Conservation (phyloP, 2,113 vertebrate species). For the Tragulus kanchil region DNA sequence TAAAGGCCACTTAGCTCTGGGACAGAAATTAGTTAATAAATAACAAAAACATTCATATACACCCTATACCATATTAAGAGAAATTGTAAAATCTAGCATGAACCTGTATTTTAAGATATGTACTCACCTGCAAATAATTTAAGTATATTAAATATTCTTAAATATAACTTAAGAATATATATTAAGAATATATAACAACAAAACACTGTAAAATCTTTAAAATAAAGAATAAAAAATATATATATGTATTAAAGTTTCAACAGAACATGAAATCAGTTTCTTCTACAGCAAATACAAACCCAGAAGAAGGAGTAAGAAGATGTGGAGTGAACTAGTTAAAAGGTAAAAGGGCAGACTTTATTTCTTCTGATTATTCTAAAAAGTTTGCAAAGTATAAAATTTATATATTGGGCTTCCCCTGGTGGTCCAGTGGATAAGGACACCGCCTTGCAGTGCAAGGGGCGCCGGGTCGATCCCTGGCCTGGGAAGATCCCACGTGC, state of each 20-base stretch:
- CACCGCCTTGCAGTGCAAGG: no score
- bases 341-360: conserved; percentile 39
- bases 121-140: neutral
- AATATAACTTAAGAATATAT: no score
- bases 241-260: neutral
- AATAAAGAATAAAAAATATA: neutral
- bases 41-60: conserved; percentile 55
- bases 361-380: conserved; percentile 51
- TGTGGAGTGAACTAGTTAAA: neutral
- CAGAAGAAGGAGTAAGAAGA: neutral
- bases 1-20: conserved; percentile 76
- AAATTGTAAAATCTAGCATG: neutral
- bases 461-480: no score
- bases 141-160: neutral
- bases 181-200: no score
- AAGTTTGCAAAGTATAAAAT: neutral
- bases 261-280: conserved; percentile 25
- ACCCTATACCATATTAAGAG: neutral
- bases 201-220: no score
- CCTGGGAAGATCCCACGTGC: no score
- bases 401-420: no score
- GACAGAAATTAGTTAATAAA: conserved; percentile 51
- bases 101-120: conserved; percentile 18
- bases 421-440: no score
- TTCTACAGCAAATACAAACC: neutral